Evolutionary conservation across 2,797 vertebrate genomes (phyloP).

Genomic region (Neosalanx taihuensis): DNA sequence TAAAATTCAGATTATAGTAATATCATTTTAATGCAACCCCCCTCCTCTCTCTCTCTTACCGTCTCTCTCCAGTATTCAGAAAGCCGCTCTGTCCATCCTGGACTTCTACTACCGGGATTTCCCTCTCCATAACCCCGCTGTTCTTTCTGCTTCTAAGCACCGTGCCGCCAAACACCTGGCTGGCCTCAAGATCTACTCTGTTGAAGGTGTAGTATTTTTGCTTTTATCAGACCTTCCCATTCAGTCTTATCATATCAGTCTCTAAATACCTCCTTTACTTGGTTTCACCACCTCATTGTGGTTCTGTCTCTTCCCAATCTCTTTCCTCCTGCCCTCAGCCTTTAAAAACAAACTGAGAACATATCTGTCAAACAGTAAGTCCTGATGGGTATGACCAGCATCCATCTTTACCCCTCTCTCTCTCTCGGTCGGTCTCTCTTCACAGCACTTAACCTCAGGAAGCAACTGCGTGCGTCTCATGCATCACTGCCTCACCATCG

Average conservation of each 20-base stretch:
- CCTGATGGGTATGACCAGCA: slow-evolving; percentile 32
- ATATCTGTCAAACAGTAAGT: slow-evolving; percentile 76
- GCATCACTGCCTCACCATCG: slow-evolving; percentile 35
- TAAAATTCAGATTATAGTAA: background rate
- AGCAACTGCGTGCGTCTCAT: slow-evolving; percentile 7
- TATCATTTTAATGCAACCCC: background rate
- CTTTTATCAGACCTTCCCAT: slow-evolving; percentile 32
- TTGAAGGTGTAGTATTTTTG: slow-evolving; percentile 79
- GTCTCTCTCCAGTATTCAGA: slow-evolving; percentile 78
- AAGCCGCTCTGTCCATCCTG: slow-evolving; percentile 87
- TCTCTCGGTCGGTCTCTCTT: background rate
- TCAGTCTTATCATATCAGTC: too few relatives aligned
- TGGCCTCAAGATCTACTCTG: slow-evolving; percentile 91
- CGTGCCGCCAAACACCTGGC: slow-evolving; percentile 89
- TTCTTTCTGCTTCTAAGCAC: slow-evolving; percentile 87
- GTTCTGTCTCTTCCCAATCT: slow-evolving; percentile 39
- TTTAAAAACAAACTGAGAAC: slow-evolving; percentile 78
- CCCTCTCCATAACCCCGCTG: slow-evolving; percentile 87
- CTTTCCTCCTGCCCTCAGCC: slow-evolving; percentile 57
- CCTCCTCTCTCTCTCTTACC: background rate
- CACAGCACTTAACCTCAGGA: slow-evolving; percentile 44
- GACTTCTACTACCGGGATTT: slow-evolving; percentile 97
- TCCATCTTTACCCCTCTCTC: slow-evolving; percentile 1
- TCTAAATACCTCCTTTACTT: slow-evolving; percentile 3
- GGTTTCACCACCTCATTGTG: slow-evolving; percentile 30